Percentiles rank a stretch among this genome's conserved stretches.
Evolutionary conservation across 2,113 vertebrate species (phyloP).

Genomic region (Cathartes aura): DNA sequence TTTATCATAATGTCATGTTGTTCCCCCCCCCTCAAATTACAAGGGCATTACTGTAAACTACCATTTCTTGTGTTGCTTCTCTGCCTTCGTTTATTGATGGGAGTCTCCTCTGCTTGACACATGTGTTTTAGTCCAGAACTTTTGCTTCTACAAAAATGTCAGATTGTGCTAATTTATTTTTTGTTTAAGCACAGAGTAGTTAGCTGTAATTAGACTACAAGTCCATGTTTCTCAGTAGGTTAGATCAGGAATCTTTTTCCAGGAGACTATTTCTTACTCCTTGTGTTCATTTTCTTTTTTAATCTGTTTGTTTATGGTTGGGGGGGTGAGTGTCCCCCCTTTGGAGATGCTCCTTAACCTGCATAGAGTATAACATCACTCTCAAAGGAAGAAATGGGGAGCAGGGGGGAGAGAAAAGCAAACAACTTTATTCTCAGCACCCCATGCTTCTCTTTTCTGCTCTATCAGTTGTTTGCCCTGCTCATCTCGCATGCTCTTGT

Average conservation of each 20-base stretch:
- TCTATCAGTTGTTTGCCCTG: background rate
- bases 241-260: background rate
- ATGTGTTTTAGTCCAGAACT: background rate
- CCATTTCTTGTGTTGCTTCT: background rate
- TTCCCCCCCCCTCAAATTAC: fast-evolving
- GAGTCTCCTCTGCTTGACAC: background rate
- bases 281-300: background rate
- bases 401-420: background rate
- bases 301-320: background rate
- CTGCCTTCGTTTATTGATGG: background rate
- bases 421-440: background rate
- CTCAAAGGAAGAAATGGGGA: background rate
- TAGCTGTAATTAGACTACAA: background rate
- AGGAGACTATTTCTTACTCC: background rate
- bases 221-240: background rate
- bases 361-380: background rate
- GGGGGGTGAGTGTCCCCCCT: background rate
- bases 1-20: background rate
- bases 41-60: background rate
- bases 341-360: background rate
- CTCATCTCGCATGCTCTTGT: fast-evolving
- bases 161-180: background rate
- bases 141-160: background rate
- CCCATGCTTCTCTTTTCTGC: background rate
- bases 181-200: background rate